Evolutionary conservation across 1,140 invertebrate genomes (phyloP), one percentile per base, ranked within the genome.

Genomic region (Littorina saxatilis): DNA sequence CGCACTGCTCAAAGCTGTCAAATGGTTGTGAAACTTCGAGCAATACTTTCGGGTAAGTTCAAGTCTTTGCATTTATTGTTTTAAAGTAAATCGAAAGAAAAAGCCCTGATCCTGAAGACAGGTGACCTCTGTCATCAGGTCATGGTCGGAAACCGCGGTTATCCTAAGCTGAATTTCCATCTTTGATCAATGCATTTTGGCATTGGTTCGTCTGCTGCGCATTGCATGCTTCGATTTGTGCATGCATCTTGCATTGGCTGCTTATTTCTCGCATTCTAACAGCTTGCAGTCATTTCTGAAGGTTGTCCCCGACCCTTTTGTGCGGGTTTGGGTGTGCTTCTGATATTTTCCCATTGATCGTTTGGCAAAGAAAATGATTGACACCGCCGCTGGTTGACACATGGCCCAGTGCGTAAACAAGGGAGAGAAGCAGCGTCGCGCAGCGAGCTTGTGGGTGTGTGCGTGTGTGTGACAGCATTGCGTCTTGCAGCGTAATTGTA

Each of bases 341-440:
- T 29, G 70, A 47, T 43, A 73, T 27, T 73, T 29, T 73, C 70
- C 32, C 70, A 73, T 73, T 73, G 70, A 73, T 73, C 70, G 2
- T 23, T 29, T 23, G 66, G 66, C 23, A 17, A 39, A 17, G 9
- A 68, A 23, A 32, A 68, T 39, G 66, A 68, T 39, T 39, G 66
- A 2, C 61, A 63, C 7, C n/a, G 27, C 27, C 17, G 27, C 9
- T 27, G 5, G 35, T 32, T 32, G 27, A 63, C 15, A 17, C 66
- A 17, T 0, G 15, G 66, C 23, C 2, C 15, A 4, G 37, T 27
- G 5, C 61, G n/a, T 29, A 11, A 32, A 23, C 23, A 63, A 63
- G 61, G 61, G 7, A 63, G n/a, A 63, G 61, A 32, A 63, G 5
- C 43, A 17, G 17, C 61, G 7, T 32, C 27, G 61, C 61, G 61